Base-by-base conservation (phyloP, 92 coral and sea anemone species). In the Porites evermanni region DNA sequence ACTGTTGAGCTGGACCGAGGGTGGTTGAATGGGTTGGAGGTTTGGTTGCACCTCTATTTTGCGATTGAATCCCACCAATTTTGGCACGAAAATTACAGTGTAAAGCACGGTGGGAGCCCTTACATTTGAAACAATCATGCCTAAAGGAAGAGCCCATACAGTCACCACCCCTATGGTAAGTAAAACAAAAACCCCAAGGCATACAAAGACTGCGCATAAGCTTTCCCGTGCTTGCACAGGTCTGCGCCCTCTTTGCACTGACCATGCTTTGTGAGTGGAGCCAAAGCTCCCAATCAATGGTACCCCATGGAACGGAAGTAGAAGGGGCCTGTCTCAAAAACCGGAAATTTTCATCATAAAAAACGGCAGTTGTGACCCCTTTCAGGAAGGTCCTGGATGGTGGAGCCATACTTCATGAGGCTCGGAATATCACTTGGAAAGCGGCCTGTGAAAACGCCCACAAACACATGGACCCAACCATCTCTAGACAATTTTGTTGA, bases 381-480 rank as follows among this genome's bases (percentile, higher is more conserved):
- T 64, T 70, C 75, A 4, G 86, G 91, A 67, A 92, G 65, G 70
- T 89, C 90, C 70, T 26, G 29, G 29, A 26, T 26, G 29, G 29
- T 26, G 29, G 29, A 26, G 29, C 29, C 29, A 26, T 26, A 26
- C 29, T 26, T 26, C 29, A 26, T 26, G 1, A 26, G 29, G 29
- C 29, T 26, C 29, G 2, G 29, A 51, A 61, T 84, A 61, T 83
- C 86, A 18, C 67, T 70, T 17, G 87, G 86, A 73, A 67, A 66
- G 26, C 64, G 79, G 72, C 72, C 66, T 6, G 91, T 85, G 50
- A 75, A 91, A 59, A 88, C 72, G 1, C 87, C 89, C 63, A 50
- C 85, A 80, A 77, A 88, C 47, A 78, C 82, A n/a, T 79, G 87
- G 73, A 91, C 29, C 29, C 29, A 26, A 26, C 29, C 2, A 26